Conservation (phyloP, 2,113 vertebrate species). For the Sinocyclocheilus maitianheensis region DNA sequence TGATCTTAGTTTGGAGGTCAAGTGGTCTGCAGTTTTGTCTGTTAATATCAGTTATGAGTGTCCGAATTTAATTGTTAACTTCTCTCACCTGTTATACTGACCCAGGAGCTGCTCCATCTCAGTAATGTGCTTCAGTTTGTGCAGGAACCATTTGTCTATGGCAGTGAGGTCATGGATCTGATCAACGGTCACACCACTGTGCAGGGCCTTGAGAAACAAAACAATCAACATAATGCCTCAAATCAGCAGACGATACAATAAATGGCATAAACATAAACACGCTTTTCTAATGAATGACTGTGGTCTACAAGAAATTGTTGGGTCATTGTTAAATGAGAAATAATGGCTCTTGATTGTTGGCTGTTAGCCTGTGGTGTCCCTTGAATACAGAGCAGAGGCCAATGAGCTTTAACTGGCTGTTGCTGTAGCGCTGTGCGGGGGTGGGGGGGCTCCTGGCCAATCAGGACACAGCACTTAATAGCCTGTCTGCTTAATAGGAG, state of each 20-base stretch:
- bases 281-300: conserved; percentile 20
- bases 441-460: conserved; percentile 19
- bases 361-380: conserved; percentile 18
- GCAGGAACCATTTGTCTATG: conserved; percentile 94
- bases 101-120: conserved; percentile 81
- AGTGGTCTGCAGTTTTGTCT: neutral
- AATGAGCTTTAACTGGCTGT: conserved; percentile 45
- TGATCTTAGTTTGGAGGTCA: no score
- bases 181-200: conserved; percentile 78
- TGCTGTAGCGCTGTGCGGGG: neutral
- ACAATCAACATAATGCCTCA: conserved; percentile 14
- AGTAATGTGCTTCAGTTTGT: conserved; percentile 84
- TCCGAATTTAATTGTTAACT: neutral
- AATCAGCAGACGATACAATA: conserved; percentile 28
- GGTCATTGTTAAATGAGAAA: conserved; percentile 44
- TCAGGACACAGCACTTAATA: conserved; percentile 39
- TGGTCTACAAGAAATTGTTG: conserved; percentile 29
- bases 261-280: neutral
- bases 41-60: neutral
- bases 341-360: conserved; percentile 50
- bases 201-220: conserved; percentile 77
- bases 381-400: conserved; percentile 51
- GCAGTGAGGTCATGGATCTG: conserved; percentile 85
- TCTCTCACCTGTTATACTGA: conserved; percentile 77
- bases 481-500: conserved; percentile 43